phyloP scores from a whole-genome alignment of 2,888 invertebrate genomes.

The Oscheius sp. region DNA sequence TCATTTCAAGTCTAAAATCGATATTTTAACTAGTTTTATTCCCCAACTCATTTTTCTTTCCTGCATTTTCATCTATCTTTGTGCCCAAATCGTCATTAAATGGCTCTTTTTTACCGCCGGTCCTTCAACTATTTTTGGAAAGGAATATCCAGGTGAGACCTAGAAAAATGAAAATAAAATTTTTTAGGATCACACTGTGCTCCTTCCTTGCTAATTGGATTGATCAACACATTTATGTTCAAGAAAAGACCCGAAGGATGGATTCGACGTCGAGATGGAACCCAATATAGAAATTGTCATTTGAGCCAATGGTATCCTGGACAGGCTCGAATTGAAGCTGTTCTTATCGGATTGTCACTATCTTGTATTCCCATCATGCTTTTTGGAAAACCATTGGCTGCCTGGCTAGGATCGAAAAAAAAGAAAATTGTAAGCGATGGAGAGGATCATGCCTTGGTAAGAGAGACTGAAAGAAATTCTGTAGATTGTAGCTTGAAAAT shows the following conservation, averaged over 20 bases:
- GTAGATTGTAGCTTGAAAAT: conserved; percentile 11
- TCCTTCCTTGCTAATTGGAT: conserved; percentile 62
- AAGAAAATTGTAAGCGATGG: not conserved
- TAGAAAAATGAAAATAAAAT: not conserved
- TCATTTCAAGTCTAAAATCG: conserved; percentile 77
- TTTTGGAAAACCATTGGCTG: conserved; percentile 64
- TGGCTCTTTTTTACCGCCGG: conserved; percentile 76
- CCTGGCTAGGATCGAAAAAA: not conserved
- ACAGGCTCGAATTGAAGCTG: conserved; percentile 65
- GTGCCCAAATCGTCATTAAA: conserved; percentile 90
- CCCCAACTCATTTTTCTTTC: conserved; percentile 90
- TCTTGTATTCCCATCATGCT: conserved; percentile 67
- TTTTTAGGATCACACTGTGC: conserved; percentile 63
- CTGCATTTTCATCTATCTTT: conserved; percentile 93
- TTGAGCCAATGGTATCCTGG: conserved; percentile 70
- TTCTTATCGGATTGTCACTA: conserved; percentile 69
- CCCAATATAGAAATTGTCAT: conserved; percentile 51
- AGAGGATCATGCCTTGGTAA: conserved; percentile 1
- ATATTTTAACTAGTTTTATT: conserved; percentile 89
- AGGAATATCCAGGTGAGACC: conserved; percentile 58
- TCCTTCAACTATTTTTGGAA: conserved; percentile 53
- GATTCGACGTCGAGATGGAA: conserved; percentile 33
- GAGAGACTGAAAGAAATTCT: not conserved
- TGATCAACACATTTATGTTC: conserved; percentile 67
- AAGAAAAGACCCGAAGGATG: conserved; percentile 48